A percentile compares a stretch with the other conserved stretches of the same genome.
phyloP scores from a whole-genome alignment of 2,113 vertebrate genomes.

The Catharus fuscescens region DNA sequence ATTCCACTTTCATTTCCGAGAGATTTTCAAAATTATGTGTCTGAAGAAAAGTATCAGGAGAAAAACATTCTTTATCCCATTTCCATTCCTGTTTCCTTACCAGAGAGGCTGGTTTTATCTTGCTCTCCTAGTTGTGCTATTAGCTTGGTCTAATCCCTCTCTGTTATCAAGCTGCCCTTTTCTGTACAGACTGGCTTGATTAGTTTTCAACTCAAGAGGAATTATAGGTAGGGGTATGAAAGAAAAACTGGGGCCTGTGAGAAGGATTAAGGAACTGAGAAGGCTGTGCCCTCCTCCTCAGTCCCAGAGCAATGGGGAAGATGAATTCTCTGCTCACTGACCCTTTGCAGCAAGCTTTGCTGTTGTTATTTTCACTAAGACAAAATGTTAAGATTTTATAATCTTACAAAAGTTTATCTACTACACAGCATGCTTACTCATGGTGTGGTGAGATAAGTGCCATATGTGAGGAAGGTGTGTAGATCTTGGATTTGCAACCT shows the following conservation, averaged over 20 bases:
- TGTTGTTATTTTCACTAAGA: background rate
- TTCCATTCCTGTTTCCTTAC: background rate
- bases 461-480: background rate
- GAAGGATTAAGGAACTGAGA: background rate
- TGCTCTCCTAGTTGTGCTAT: background rate
- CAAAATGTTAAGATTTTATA: constrained; percentile 37
- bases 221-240: background rate
- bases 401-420: constrained; percentile 53
- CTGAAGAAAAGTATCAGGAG: background rate
- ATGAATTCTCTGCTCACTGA: background rate
- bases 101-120: background rate
- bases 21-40: background rate
- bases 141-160: background rate
- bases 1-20: background rate
- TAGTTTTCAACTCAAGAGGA: background rate
- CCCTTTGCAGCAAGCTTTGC: background rate
- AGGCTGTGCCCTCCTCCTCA: background rate
- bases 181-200: background rate
- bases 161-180: background rate
- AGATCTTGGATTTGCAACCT: constrained; percentile 4
- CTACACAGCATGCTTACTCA: background rate
- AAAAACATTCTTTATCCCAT: background rate
- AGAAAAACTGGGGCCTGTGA: background rate
- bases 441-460: constrained; percentile 42
- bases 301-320: background rate